These are phyloP conservation scores for Oreochromis mossambicus DNA, from an alignment of 2,797 vertebrate species.

Conservation along the genomic window DNA sequence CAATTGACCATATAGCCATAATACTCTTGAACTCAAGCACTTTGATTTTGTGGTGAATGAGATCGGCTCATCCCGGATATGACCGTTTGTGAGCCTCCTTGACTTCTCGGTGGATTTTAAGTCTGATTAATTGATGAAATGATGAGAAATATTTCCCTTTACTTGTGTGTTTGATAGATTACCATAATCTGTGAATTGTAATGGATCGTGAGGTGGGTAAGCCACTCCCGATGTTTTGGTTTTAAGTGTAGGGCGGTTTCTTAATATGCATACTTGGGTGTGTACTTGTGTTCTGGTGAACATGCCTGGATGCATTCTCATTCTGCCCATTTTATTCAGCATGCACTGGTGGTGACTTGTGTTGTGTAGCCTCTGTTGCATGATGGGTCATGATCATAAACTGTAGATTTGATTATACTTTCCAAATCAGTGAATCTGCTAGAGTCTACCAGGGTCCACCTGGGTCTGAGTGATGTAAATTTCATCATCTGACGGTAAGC, in stretches of 20 bases:
- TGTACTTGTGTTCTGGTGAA: neutral
- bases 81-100: neutral
- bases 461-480: neutral
- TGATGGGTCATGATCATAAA: neutral
- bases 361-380: neutral
- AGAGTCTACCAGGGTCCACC: neutral
- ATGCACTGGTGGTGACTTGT: neutral
- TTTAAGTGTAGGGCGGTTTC: neutral
- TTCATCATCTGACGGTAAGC: neutral
- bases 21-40: neutral
- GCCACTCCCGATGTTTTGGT: neutral
- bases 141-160: neutral
- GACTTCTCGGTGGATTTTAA: neutral
- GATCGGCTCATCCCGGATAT: neutral
- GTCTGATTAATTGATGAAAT: neutral
- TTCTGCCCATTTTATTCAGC: neutral
- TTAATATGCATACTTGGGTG: neutral
- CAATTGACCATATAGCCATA: neutral
- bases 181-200: neutral
- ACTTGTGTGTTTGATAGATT: neutral
- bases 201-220: neutral
- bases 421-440: neutral
- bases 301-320: neutral
- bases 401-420: neutral
- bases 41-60: neutral